Evolutionary conservation across 2,888 invertebrate genomes (phyloP).

Genomic region (Spatulosminthurus flaviceps): DNA sequence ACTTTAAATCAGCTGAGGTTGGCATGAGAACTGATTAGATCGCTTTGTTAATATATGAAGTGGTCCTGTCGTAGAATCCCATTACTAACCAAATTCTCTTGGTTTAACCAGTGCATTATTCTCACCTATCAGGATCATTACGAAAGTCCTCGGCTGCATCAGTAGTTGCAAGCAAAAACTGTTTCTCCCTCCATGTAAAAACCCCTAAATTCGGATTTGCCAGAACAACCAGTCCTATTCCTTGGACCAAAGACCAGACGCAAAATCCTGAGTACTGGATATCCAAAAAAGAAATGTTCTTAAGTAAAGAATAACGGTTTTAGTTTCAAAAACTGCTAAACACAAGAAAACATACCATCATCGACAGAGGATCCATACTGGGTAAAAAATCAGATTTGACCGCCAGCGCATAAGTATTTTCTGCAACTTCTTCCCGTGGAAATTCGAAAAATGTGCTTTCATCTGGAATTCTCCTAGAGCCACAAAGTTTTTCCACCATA

Average conservation of each 20-base stretch:
- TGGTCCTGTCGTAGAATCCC: too few relatives aligned
- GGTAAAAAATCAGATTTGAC: conserved; percentile 50
- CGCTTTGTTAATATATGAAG: too few relatives aligned
- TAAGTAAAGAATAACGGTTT: not conserved
- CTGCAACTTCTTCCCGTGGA: conserved; percentile 45
- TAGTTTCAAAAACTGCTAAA: not conserved
- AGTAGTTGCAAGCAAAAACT: conserved; percentile 52
- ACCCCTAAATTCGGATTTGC: conserved; percentile 59
- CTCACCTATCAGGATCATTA: conserved; percentile 53
- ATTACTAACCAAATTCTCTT: too few relatives aligned
- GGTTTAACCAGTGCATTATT: too few relatives aligned
- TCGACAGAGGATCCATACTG: conserved; percentile 48
- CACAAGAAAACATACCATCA: conserved; percentile 36
- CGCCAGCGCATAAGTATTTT: conserved; percentile 48
- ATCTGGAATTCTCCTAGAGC: conserved; percentile 37
- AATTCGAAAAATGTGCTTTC: conserved; percentile 57
- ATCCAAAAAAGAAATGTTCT: not conserved
- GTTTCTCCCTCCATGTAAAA: conserved; percentile 51
- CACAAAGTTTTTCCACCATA: conserved; percentile 34
- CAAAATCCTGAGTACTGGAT: conserved; percentile 59
- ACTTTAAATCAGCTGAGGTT: too few relatives aligned
- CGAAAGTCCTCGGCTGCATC: conserved; percentile 56
- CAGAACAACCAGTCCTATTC: conserved; percentile 55
- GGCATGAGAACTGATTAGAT: too few relatives aligned
- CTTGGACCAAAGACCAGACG: conserved; percentile 55